Conservation (phyloP, 2,888 invertebrate species). For the Phrixothrix hirtus region DNA sequence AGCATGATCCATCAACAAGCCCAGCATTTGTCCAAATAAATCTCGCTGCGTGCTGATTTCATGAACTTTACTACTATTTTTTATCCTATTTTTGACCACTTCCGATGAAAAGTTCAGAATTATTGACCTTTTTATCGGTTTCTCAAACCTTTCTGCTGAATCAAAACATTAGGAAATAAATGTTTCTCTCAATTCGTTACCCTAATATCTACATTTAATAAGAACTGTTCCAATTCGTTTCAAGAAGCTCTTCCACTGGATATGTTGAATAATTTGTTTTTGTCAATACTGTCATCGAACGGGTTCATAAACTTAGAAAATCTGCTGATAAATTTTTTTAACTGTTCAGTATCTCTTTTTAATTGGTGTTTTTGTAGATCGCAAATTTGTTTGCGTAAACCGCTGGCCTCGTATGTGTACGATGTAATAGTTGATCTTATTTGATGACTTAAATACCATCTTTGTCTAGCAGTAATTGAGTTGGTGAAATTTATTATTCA, state of each 20-base stretch:
- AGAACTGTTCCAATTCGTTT: slow-evolving; percentile 11
- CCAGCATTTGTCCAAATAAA: not conserved
- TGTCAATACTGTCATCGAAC: slow-evolving; percentile 16
- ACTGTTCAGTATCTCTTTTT: slow-evolving; percentile 4
- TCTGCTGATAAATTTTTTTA: slow-evolving; percentile 21
- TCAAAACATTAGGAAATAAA: slow-evolving; percentile 20
- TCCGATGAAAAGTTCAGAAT: not conserved
- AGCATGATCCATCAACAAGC: not conserved
- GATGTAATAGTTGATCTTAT: not conserved
- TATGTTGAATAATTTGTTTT: slow-evolving; percentile 26
- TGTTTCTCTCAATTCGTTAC: slow-evolving; percentile 16
- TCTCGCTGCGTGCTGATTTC: not conserved
- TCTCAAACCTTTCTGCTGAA: slow-evolving; percentile 11
- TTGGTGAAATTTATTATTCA: slow-evolving; percentile 2
- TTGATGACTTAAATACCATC: slow-evolving; percentile 2
- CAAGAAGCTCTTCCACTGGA: slow-evolving; percentile 25
- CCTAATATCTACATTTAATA: slow-evolving; percentile 19
- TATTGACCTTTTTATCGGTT: slow-evolving; percentile 5
- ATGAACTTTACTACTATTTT: not conserved
- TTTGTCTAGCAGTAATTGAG: slow-evolving; percentile 4
- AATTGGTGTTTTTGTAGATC: slow-evolving; percentile 28
- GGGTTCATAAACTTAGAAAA: slow-evolving; percentile 26
- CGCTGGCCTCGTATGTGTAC: slow-evolving; percentile 23
- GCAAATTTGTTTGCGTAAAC: slow-evolving; percentile 32
- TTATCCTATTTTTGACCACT: not conserved